Base-by-base conservation (phyloP, 2,113 vertebrate species). In the Oncorhynchus clarkii region DNA sequence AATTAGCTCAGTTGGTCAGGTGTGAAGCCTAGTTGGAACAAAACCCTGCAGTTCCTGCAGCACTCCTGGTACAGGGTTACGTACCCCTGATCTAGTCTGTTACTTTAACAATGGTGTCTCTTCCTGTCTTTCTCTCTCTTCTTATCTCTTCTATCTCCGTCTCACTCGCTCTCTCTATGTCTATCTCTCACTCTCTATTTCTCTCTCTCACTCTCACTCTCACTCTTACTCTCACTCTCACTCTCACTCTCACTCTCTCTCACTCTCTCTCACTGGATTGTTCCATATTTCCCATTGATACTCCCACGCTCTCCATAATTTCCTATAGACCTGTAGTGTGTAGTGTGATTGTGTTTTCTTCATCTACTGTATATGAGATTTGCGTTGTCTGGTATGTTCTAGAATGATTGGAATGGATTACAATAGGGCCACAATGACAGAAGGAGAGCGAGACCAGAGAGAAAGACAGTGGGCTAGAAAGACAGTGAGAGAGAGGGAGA, bases 401-500 rank as follows among this genome's bases (percentile, higher is more conserved):
- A 22, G 67, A 60, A 76, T 70, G 75, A 59, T 16, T 60, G 20
- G 59, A 62, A 39, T 76, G 84, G 88, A 90, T 91, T 89, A 45
- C 39, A 45, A 8, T 45, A 91, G 66, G 76, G 72, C 77, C 31
- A 76, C 78, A 64, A 82, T 54, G 31, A 79, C 79, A 45, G 60
- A 73, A 24, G 13, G 16, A n/a, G 59, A 71, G 79, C 59, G 64
- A 70, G 67, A 0, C 51, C 51, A 29, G 60, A 65, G 51, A 66
- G 26, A 6, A 22, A 4, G 29, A 71, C 60, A 67, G 65, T 69
- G 67, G 0, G 62, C 39, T 18, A 71, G 65, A 71, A 13, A 45
- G 39, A 75, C 49, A 66, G 2, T 5, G 54, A 16, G 26, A 45
- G 45, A 72, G 24, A 45, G 7, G 16, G 24, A 73, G 2, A 2